Evolutionary conservation across 2,888 invertebrate genomes (phyloP).

Genomic region (Aspidapion aeneum): DNA sequence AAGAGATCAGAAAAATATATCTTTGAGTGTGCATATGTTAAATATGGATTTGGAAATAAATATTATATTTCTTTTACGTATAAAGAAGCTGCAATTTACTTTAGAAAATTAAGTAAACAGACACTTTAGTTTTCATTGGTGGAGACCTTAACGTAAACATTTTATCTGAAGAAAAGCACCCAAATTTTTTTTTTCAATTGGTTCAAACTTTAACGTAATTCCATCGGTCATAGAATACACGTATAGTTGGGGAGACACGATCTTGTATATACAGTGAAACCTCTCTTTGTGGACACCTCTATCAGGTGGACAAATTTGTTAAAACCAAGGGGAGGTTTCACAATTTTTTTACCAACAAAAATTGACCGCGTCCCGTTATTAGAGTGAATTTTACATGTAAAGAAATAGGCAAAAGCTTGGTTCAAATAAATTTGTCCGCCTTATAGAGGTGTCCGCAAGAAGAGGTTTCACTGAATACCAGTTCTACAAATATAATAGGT

Average conservation of each 20-base stretch:
- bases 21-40: neutral
- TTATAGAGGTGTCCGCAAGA: no score
- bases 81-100: neutral
- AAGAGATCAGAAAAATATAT: neutral
- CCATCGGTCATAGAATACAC: neutral
- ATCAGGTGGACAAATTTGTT: no score
- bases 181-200: neutral
- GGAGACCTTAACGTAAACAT: neutral
- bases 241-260: neutral
- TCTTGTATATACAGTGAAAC: neutral
- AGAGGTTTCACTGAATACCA: no score
- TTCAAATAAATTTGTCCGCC: no score
- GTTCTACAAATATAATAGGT: neutral
- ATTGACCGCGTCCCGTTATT: no score
- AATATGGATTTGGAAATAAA: neutral
- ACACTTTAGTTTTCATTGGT: neutral
- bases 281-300: no score
- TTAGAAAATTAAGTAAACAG: neutral
- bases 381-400: no score
- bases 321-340: no score
- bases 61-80: neutral
- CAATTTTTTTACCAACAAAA: no score
- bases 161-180: neutral
- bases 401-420: no score
- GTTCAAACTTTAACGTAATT: neutral